phyloP scores from a whole-genome alignment of 2,113 vertebrate species.

The human (Homo sapiens) region DNA sequence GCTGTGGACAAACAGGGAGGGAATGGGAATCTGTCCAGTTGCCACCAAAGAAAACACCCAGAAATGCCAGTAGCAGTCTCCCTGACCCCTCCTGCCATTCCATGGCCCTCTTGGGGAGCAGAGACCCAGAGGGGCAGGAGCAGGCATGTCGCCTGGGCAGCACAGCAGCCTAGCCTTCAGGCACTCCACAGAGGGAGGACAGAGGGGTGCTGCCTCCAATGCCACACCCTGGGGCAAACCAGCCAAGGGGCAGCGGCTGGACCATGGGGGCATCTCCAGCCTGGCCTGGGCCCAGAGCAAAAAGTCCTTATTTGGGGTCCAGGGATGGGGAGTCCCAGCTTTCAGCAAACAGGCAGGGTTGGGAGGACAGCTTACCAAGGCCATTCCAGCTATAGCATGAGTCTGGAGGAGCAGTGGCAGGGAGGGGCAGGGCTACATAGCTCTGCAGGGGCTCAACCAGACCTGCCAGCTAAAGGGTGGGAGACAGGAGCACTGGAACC shows the following conservation, averaged over 20 bases:
- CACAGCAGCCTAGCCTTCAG: background rate
- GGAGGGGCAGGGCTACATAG: background rate
- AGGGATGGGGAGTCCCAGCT: background rate
- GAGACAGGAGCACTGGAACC: background rate
- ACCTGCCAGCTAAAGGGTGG: background rate
- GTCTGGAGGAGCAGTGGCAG: too few relatives aligned
- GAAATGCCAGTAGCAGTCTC: background rate
- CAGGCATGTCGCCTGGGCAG: background rate
- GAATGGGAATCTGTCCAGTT: too few relatives aligned
- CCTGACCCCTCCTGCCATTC: background rate
- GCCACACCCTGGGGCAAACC: background rate
- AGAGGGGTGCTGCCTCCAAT: rapidly evolving
- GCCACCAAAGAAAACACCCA: background rate
- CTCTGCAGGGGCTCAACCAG: background rate
- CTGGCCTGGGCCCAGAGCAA: background rate
- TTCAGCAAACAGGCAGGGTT: background rate
- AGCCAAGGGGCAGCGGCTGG: background rate
- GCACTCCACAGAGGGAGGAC: background rate
- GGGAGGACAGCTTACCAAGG: background rate
- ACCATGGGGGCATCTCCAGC: background rate
- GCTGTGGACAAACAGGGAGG: background rate
- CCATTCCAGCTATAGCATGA: too few relatives aligned
- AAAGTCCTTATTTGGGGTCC: background rate
- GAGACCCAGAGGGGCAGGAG: rapidly evolving
- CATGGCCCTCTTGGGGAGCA: background rate